These are phyloP conservation scores for Dryobates pubescens DNA, from an alignment of 2,797 vertebrate genomes.

Conservation along the genomic window DNA sequence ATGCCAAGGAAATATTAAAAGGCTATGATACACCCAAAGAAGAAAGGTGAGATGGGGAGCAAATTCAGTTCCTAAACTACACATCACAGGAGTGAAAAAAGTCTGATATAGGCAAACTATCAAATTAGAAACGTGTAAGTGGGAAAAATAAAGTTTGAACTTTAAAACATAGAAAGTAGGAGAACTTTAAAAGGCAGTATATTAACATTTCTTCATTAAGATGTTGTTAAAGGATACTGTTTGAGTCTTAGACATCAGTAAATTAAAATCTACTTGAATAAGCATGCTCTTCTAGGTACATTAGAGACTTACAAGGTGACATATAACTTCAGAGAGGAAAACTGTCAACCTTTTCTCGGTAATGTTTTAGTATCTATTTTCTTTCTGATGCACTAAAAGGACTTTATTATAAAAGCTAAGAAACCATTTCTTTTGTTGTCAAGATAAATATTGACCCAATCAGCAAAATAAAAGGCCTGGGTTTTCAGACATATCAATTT, in stretches of 20 bases:
- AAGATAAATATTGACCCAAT: background rate
- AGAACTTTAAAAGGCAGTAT: background rate
- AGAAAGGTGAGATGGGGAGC: background rate
- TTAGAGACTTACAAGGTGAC: slow-evolving; percentile 7
- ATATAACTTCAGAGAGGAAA: background rate
- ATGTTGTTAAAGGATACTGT: background rate
- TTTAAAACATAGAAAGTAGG: background rate
- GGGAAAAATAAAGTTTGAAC: background rate
- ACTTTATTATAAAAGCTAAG: background rate
- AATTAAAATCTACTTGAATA: slow-evolving; percentile 27
- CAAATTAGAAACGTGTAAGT: background rate
- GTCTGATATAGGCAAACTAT: background rate
- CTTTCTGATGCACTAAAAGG: background rate
- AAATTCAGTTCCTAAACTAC: background rate
- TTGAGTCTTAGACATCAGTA: background rate
- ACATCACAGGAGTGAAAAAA: background rate
- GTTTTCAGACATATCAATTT: background rate
- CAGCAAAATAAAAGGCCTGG: background rate
- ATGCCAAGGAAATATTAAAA: background rate
- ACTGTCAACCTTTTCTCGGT: background rate
- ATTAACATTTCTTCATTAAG: background rate
- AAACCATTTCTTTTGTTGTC: slow-evolving; percentile 28
- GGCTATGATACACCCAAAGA: background rate
- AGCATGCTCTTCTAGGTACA: background rate
- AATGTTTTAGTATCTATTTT: background rate